These are phyloP conservation scores for Papio anubis DNA, from an alignment of 2,113 vertebrate species.

Conservation along the genomic window DNA sequence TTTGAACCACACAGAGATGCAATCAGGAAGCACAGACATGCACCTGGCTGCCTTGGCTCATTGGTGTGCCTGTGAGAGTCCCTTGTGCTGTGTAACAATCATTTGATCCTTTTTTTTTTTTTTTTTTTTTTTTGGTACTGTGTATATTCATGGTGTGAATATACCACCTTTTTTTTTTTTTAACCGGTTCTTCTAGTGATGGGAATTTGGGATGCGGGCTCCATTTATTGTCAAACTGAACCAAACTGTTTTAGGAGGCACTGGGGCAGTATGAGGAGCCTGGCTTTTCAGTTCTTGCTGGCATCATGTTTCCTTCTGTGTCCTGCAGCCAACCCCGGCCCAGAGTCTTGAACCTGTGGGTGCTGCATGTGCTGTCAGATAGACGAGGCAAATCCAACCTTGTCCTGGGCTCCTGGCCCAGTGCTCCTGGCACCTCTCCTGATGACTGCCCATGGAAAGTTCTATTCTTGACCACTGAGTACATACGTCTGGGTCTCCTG, in stretches of 20 bases:
- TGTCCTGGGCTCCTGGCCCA: rapidly evolving
- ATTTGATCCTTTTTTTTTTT: not conserved
- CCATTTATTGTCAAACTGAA: not conserved
- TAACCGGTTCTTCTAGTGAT: rapidly evolving
- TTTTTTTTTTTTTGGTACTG: not conserved
- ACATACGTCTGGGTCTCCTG: not conserved
- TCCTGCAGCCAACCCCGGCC: rapidly evolving
- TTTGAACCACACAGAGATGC: not conserved
- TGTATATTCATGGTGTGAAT: not conserved
- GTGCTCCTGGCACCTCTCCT: not conserved
- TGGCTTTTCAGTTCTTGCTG: rapidly evolving
- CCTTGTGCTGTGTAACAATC: rapidly evolving
- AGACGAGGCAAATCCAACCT: not conserved
- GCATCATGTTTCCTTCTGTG: rapidly evolving
- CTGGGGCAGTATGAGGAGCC: not conserved
- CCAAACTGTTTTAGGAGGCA: not conserved
- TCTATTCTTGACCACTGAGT: not conserved
- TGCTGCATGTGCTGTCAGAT: not conserved
- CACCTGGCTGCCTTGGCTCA: rapidly evolving
- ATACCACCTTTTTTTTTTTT: rapidly evolving
- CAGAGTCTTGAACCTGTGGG: not conserved
- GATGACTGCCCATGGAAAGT: not conserved
- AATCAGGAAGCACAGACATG: rapidly evolving
- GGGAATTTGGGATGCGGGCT: not conserved
- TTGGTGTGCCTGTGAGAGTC: not conserved